Evolutionary conservation across 2,113 vertebrate species (phyloP).

Genomic region (Pterocles burchelli): DNA sequence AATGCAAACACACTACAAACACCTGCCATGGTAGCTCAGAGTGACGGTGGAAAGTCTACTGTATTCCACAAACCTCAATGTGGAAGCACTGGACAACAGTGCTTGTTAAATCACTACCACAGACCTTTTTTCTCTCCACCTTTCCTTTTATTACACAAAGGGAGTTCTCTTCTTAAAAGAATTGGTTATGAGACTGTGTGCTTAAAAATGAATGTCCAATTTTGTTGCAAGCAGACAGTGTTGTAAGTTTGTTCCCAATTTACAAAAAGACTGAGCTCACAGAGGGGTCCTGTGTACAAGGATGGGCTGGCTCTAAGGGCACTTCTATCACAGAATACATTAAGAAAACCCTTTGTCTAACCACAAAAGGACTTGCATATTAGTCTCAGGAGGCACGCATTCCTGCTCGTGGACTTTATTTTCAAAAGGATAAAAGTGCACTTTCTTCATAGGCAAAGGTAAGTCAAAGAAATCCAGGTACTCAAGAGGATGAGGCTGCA

Average conservation of each 20-base stretch:
- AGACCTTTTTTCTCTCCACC: conserved; percentile 26
- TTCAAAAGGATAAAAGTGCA: conserved; percentile 43
- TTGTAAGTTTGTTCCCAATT: conserved; percentile 50
- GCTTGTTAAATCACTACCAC: conserved; percentile 44
- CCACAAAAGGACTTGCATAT: conserved; percentile 55
- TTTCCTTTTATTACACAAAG: conserved; percentile 48
- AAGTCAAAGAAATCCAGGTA: conserved; percentile 62
- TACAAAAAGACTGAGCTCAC: conserved; percentile 39
- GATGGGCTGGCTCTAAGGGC: conserved; percentile 58
- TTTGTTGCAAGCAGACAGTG: conserved; percentile 52
- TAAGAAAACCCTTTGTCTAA: conserved; percentile 62
- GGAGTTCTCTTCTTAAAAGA: conserved; percentile 32
- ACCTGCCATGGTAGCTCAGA: neutral
- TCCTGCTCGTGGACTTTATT: conserved; percentile 20
- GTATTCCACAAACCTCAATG: neutral
- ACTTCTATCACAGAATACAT: conserved; percentile 70
- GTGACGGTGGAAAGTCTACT: neutral
- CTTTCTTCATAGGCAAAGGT: conserved; percentile 52
- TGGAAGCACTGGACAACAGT: neutral
- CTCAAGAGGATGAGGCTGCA: conserved; percentile 47
- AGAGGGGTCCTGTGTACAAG: neutral
- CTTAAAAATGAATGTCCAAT: conserved; percentile 50
- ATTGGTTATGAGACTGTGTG: conserved; percentile 48
- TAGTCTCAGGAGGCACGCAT: conserved; percentile 26
- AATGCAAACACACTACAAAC: neutral